Conservation (phyloP, 2,113 vertebrate genomes). For the Seriola quinqueradiata region DNA sequence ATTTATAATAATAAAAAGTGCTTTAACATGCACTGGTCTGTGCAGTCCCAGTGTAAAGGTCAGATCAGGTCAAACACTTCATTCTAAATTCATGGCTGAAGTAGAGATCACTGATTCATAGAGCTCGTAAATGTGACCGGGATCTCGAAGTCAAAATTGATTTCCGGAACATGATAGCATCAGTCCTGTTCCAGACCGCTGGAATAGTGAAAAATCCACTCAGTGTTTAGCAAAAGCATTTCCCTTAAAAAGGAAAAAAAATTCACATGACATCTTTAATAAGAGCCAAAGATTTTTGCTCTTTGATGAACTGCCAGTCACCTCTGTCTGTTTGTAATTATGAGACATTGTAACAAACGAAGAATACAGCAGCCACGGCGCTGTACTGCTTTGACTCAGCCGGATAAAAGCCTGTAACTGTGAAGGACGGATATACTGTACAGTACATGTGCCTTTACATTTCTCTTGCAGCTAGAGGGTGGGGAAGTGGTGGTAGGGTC, state of each 20-base stretch:
- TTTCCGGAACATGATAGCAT: neutral
- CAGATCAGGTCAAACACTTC: neutral
- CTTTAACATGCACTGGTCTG: neutral
- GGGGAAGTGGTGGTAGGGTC: constrained; percentile 10
- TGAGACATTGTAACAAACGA: neutral
- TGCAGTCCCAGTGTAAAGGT: neutral
- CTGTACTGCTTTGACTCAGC: neutral
- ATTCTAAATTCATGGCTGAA: neutral
- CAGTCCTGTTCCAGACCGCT: constrained; percentile 8
- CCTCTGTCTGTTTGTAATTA: neutral
- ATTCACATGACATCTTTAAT: neutral
- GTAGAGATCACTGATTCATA: neutral
- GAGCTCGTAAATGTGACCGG: constrained; percentile 5
- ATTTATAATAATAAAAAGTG: neutral
- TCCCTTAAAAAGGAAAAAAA: no score
- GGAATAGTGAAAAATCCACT: neutral
- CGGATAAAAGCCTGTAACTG: neutral
- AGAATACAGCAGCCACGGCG: neutral
- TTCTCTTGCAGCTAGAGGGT: neutral
- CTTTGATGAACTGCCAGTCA: neutral
- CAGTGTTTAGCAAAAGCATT: neutral
- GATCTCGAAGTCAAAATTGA: neutral
- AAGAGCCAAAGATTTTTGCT: neutral
- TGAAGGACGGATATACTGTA: neutral
- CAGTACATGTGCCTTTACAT: neutral